These are phyloP conservation scores for Schizaphis graminum DNA, from an alignment of 2,888 invertebrate genomes.

Conservation along the genomic window DNA sequence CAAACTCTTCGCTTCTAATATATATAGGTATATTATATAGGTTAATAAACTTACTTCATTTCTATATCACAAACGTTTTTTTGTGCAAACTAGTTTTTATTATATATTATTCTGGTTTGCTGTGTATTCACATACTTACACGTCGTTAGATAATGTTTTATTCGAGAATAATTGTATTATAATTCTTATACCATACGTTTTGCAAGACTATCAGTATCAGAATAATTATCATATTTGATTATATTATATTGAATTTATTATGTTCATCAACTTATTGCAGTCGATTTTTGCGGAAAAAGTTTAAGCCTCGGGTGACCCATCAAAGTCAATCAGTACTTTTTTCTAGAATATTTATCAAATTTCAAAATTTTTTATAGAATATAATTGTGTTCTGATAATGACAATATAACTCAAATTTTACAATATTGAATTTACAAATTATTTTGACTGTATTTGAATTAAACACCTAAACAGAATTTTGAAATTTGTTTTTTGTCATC, in stretches of 20 bases:
- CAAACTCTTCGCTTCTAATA: background rate
- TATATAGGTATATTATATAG: background rate
- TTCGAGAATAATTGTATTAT: background rate
- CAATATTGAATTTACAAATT: too few species aligned
- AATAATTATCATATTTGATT: background rate
- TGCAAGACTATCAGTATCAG: background rate
- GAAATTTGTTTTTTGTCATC: too few species aligned
- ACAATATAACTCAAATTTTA: too few species aligned
- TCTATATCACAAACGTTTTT: background rate
- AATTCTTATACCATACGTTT: background rate
- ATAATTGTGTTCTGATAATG: background rate
- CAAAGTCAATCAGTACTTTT: background rate
- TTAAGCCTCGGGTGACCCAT: background rate
- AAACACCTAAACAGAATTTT: background rate
- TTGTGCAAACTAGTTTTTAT: background rate
- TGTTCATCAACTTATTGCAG: background rate
- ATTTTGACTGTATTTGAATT: background rate
- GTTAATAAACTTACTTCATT: background rate
- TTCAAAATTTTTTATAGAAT: background rate
- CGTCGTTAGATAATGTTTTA: conserved; percentile 22
- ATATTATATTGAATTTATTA: background rate
- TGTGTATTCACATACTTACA: conserved; percentile 14
- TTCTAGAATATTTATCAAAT: background rate
- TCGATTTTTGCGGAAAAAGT: background rate
- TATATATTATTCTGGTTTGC: background rate